Conservation (phyloP, 2,888 invertebrate genomes). For the Troilus luridus region DNA sequence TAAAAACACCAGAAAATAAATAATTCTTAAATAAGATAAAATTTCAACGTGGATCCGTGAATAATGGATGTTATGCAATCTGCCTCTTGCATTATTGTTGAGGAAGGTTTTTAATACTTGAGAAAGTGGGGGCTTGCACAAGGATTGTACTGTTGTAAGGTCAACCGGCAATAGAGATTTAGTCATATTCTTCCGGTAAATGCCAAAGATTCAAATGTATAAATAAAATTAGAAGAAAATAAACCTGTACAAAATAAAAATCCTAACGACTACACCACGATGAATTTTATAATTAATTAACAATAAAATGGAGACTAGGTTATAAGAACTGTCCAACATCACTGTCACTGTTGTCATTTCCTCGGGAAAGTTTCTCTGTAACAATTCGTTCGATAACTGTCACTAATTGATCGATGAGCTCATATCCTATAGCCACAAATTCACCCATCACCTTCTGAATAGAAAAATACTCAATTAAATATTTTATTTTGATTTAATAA, state of each 20-base stretch:
- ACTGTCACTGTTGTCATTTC: not conserved
- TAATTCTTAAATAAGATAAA: not conserved
- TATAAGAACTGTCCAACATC: not conserved
- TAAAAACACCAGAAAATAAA: not conserved
- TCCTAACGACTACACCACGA: too few relatives aligned
- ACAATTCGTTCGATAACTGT: not conserved
- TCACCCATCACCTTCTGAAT: not conserved
- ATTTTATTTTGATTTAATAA: not conserved
- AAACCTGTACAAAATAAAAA: not conserved
- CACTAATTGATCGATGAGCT: not conserved
- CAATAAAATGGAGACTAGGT: not conserved
- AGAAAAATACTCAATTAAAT: not conserved
- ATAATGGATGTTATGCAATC: conserved; percentile 30
- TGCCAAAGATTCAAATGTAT: not conserved
- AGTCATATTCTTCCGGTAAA: conserved; percentile 15
- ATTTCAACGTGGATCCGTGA: not conserved
- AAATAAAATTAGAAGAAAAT: not conserved
- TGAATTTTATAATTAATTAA: too few relatives aligned
- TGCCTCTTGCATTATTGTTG: conserved; percentile 29
- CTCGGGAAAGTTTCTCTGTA: not conserved
- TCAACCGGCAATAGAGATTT: not conserved
- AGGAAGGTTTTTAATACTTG: conserved; percentile 31
- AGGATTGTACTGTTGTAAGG: not conserved
- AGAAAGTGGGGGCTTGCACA: not conserved
- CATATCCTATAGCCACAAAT: not conserved